A percentile compares a stretch with the other conserved stretches of the same genome.
These are phyloP conservation scores for Lycophotia porphyrea DNA, from an alignment of 2,888 invertebrate genomes.

Conservation along the genomic window DNA sequence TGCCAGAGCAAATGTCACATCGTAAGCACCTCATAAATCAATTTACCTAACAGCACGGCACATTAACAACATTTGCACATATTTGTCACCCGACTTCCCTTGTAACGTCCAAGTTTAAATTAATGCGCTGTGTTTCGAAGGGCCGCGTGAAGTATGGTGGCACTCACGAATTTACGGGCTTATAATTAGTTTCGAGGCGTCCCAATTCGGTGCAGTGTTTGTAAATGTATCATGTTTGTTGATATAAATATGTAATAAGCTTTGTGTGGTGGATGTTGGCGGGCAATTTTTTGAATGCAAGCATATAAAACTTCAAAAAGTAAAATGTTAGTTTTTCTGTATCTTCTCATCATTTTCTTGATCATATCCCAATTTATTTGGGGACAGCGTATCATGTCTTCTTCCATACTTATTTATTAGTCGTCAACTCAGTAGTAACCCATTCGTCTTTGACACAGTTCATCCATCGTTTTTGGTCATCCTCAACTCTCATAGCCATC, in stretches of 20 bases:
- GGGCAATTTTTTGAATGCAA: not conserved
- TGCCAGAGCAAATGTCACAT: slow-evolving; percentile 34
- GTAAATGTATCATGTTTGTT: slow-evolving; percentile 65
- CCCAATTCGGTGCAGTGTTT: slow-evolving; percentile 75
- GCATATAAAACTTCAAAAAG: not conserved
- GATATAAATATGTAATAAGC: slow-evolving; percentile 48
- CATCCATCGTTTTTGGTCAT: not conserved
- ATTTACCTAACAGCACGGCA: slow-evolving; percentile 47
- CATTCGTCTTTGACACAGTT: not conserved
- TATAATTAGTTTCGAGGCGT: slow-evolving; percentile 83
- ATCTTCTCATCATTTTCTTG: not conserved
- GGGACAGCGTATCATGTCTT: not conserved
- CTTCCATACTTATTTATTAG: not conserved
- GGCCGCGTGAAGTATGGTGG: slow-evolving; percentile 70
- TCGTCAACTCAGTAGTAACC: not conserved
- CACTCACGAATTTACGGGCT: slow-evolving; percentile 75
- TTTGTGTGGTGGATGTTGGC: slow-evolving; percentile 35
- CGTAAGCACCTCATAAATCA: slow-evolving; percentile 50
- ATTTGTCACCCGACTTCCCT: slow-evolving; percentile 69
- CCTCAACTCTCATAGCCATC: not conserved
- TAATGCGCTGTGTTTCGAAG: slow-evolving; percentile 70
- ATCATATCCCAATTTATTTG: not conserved
- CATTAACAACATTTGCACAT: slow-evolving; percentile 67
- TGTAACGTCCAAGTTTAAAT: slow-evolving; percentile 71
- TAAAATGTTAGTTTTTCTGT: not conserved